Base-by-base conservation (phyloP, 2,113 vertebrate species). In the Speoplatyrhinus poulsoni region DNA sequence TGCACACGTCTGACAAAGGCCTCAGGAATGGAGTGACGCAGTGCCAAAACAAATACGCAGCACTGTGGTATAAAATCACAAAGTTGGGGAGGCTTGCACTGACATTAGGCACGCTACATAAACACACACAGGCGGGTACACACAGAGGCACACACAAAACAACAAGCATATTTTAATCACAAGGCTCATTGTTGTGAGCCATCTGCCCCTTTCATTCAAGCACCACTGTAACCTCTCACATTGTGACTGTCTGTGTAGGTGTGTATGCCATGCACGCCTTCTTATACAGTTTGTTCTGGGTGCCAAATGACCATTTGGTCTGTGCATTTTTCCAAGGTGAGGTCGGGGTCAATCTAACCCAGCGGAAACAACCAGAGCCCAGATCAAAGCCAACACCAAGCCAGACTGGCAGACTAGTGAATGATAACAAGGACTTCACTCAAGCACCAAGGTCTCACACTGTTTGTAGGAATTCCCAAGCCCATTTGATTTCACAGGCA, bases 161-260 rank as follows among this genome's bases (percentile, higher is more conserved):
- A n/a, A 81, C 78, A 81, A 79, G 76, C 62, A 85, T 72, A 80
- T 84, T 89, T 82, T 72, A 82, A 68, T 63, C 83, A 78, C 71
- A 59, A 64, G 64, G 73, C 80, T 75, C n/a, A n/a, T n/a, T n/a
- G n/a, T 60, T 72, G 78, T 81, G 77, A 82, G 82, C 85, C 87
- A 90, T 89, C 89, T 89, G 87, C 84, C 85, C 73, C 78, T 89
- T 89, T 89, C 83, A 79, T 88, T 83, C 79, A 80, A 74, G 72
- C 82, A 80, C 73, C 83, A 82, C 80, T 75, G 73, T 84, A 90
- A 89, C 83, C 86, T 85, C 85, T 88, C 72, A 80, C 80, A 82
- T 63, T 62, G 74, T 3, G 16, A 19, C 16, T 57, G n/a, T 63
- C n/a, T 63, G 61, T 50, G n/a, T 63, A 12, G 12, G n/a, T 49